phyloP scores from a whole-genome alignment of 2,113 vertebrate species.

The Sceloporus undulatus region DNA sequence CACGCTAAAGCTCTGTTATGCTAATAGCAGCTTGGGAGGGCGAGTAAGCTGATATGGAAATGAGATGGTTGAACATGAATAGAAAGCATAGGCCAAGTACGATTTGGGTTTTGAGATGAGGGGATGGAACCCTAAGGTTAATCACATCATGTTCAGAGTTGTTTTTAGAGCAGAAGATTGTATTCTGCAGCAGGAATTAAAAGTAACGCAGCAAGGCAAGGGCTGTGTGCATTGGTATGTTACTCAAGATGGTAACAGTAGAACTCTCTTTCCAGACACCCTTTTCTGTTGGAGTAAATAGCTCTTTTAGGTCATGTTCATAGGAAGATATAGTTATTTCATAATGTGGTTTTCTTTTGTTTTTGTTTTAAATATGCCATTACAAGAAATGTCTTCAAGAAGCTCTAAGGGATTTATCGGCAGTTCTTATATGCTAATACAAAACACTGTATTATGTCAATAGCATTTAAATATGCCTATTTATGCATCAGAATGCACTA shows the following conservation, averaged over 20 bases:
- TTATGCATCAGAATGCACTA: conserved; percentile 8
- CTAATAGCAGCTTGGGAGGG: conserved; percentile 72
- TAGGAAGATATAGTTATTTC: conserved; percentile 15
- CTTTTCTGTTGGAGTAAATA: conserved; percentile 41
- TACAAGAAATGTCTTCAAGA: background rate
- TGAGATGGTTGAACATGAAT: conserved; percentile 78
- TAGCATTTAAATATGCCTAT: background rate
- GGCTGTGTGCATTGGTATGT: conserved; percentile 44
- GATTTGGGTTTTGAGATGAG: conserved; percentile 69
- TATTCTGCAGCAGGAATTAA: conserved; percentile 69
- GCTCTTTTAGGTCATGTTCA: conserved; percentile 36
- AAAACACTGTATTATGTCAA: background rate
- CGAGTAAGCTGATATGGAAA: conserved; percentile 77
- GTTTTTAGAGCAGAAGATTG: conserved; percentile 75
- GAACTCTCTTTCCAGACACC: conserved; percentile 37
- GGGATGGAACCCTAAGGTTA: conserved; percentile 76
- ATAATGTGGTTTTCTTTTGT: conserved; percentile 30
- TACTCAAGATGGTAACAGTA: conserved; percentile 37
- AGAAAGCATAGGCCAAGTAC: conserved; percentile 73
- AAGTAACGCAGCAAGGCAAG: conserved; percentile 65
- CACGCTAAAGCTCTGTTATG: conserved; percentile 78
- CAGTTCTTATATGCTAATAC: conserved; percentile 36
- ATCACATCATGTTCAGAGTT: conserved; percentile 81
- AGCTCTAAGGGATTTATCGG: conserved; percentile 46
- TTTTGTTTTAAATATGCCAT: background rate